Conservation (phyloP, 2,797 vertebrate species). For the Cercopithecus diana region DNA sequence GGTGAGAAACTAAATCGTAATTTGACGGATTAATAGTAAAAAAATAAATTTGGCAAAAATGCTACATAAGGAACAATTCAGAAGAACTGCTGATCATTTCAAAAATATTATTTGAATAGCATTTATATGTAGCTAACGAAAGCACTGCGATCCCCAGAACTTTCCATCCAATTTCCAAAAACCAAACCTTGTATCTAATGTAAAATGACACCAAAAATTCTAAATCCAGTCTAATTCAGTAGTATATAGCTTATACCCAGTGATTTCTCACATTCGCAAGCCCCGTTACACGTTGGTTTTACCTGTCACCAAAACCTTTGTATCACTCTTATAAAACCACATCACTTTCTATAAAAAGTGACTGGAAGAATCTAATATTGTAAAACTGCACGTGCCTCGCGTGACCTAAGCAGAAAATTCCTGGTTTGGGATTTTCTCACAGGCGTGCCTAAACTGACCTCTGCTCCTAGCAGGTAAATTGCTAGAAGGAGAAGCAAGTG, state of each 20-base stretch:
- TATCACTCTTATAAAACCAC: background rate
- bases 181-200: constrained; percentile 5
- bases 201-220: background rate
- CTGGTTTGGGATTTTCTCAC: background rate
- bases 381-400: background rate
- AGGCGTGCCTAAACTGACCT: background rate
- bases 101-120: constrained; percentile 17
- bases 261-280: background rate
- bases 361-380: background rate
- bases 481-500: background rate
- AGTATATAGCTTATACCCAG: background rate
- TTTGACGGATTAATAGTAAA: background rate
- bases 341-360: constrained; percentile 40
- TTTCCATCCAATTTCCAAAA: background rate
- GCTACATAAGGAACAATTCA: background rate
- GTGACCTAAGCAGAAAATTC: background rate
- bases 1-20: background rate
- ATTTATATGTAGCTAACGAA: background rate
- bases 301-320: constrained; percentile 39
- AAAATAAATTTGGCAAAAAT: constrained; percentile 16
- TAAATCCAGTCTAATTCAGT: constrained; percentile 2
- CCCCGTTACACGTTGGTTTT: background rate
- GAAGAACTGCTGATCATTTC: background rate
- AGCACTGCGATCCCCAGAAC: background rate
- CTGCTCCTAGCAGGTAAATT: constrained; percentile 18